Base-by-base conservation (phyloP, 2,888 invertebrate genomes). In the Spodoptera exigua region DNA sequence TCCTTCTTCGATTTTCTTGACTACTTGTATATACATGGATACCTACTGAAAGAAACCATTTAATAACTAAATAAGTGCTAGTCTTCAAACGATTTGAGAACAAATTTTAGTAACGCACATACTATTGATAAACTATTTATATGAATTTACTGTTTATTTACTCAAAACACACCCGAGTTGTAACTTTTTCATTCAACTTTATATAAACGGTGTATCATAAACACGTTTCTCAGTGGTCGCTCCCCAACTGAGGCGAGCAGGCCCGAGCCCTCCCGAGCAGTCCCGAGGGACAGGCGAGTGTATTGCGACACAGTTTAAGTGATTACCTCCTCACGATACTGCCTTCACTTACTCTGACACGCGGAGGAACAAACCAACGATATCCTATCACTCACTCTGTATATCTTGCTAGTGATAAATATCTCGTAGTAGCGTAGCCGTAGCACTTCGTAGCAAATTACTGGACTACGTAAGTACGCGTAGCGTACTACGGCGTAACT, bases 231-330 rank as follows among this genome's bases (percentile, higher is more conserved):
- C 36, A 66, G 51, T 36, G 43, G 18, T 53, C 35, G n/a, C 13
- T 48, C 48, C 71, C 37, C 47, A 43, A 11, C 11, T 16, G 27
- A 18, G 14, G 36, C 44, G 44, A 49, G 14, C 16, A 13, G 16
- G 18, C 34, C 46, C 49, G 61, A 47, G 21, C 17, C 7, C 32
- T 2, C 4, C 40, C 62, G 61, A 57, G 32, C 27, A n/a, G 27
- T 47, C 78, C 78, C 78, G 47, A 48, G 78, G 78, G 80, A 55
- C 44, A 3, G 14, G 27, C 52, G 56, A 73, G 73, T 68, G 78
- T 74, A 79, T 73, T 78, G 63, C 71, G 48, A 45, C 57, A 52
- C 54, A 53, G 63, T 68, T 67, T 78, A 78, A 78, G 78, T 78
- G 78, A 79, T 79, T 79, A 68, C 78, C 69, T 62, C 61, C 48